Evolutionary conservation across 2,888 invertebrate genomes (phyloP), one percentile per base, ranked within the genome.

Genomic region (Cabera pusaria): DNA sequence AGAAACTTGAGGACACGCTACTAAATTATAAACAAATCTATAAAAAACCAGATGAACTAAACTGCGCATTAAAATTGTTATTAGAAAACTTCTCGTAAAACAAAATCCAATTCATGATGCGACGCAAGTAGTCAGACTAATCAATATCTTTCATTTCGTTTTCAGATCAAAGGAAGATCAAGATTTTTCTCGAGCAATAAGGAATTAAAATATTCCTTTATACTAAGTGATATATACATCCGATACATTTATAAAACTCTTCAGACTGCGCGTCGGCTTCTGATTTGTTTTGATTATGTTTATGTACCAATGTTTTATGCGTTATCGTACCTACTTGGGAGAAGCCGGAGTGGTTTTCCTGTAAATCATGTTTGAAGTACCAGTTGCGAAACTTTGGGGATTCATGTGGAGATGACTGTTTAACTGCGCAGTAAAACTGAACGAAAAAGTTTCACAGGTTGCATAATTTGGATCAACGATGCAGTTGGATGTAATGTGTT

Each of bases 261-360:
- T 62, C 47, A 80, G 78, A 78, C 77, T 52, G 75, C 77, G 60
- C 65, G 77, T 72, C 78, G 71, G 67, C 63, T 12, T 44, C 10
- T 25, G 36, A 48, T 46, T 52, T 52, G 44, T 53, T 50, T 45
- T 35, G 43, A 52, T 64, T 66, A 67, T 67, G 25, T 38, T 31
- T 32, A 44, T 44, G 31, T 37, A 32, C 11, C 18, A 14, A 29
- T 32, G 28, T 36, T 44, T 49, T 49, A 52, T 48, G 43, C 31
- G 12, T 41, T 31, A 44, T 42, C 20, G 21, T 22, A 17, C 12
- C 17, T 21, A 4, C 25, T 17, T 17, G 25, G 26, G 34, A 31
- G 24, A 8, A 33, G 20, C 22, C 26, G 18, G 9, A 31, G 31
- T 18, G 41, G 31, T 31, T 22, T 36, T 9, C 22, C 21, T 6